Conservation (phyloP, 1,140 invertebrate genomes). For the Pseudobourletiella spinata region DNA sequence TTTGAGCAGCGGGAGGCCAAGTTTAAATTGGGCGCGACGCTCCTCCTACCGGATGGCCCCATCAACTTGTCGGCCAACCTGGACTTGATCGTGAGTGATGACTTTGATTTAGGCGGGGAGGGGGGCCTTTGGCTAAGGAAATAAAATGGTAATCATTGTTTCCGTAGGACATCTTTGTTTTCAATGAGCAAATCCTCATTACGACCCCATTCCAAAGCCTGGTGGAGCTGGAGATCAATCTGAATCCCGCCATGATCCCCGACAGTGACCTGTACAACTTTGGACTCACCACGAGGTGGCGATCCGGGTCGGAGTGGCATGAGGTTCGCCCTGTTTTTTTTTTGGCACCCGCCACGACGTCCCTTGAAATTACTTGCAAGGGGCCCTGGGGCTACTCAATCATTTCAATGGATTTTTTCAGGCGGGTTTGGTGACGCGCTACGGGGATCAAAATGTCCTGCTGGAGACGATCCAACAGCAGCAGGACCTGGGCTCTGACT, state of each 20-base stretch:
- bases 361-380: background rate
- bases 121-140: no score
- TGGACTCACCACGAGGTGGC: slow-evolving; percentile 27
- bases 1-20: slow-evolving; percentile 18
- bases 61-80: slow-evolving; percentile 31
- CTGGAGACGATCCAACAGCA: slow-evolving; percentile 34
- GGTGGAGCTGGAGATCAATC: slow-evolving; percentile 33
- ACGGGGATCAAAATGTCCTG: slow-evolving; percentile 17
- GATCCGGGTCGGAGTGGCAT: slow-evolving; percentile 30
- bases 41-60: slow-evolving; percentile 34
- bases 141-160: no score
- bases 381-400: background rate
- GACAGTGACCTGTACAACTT: slow-evolving; percentile 31
- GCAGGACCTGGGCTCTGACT: slow-evolving; percentile 34
- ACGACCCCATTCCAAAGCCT: slow-evolving; percentile 33
- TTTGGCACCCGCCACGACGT: background rate
- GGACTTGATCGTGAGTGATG: slow-evolving; percentile 29
- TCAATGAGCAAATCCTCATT: slow-evolving; percentile 35
- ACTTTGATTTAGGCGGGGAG: no score
- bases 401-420: no score
- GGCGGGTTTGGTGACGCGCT: slow-evolving; percentile 26
- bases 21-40: slow-evolving; percentile 25
- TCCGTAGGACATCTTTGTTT: no score
- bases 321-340: slow-evolving; percentile 15
- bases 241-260: slow-evolving; percentile 28